A percentile compares a stretch with the other conserved stretches of the same genome.
These are phyloP conservation scores for Micromesistius poutassou DNA, from an alignment of 2,797 vertebrate genomes.

Conservation along the genomic window DNA sequence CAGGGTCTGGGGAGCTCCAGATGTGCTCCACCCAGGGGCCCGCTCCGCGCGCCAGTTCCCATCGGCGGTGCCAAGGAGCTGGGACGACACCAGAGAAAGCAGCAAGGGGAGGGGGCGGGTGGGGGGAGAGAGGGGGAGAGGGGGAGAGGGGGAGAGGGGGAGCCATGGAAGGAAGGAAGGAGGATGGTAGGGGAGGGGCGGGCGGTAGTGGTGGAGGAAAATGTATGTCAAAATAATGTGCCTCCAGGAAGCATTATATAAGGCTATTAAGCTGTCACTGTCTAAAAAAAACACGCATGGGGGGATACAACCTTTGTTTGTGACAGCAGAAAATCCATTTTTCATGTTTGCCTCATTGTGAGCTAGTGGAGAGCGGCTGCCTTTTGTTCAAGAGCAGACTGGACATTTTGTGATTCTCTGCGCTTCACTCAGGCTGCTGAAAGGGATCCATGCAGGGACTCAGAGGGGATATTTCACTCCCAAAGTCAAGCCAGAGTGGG, in stretches of 20 bases:
- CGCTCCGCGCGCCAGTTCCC: conserved; percentile 62
- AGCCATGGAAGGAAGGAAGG: conserved; percentile 7
- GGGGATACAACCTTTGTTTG: conserved; percentile 72
- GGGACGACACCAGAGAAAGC: conserved; percentile 46
- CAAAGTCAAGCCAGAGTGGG: conserved; percentile 21
- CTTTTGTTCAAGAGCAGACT: conserved; percentile 46
- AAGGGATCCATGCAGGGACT: conserved; percentile 39
- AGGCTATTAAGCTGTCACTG: conserved; percentile 78
- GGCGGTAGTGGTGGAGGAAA: conserved; percentile 54
- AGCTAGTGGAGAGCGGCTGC: conserved; percentile 49
- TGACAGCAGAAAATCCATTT: conserved; percentile 68
- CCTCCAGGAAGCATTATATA: conserved; percentile 77
- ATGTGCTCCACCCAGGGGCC: conserved; percentile 62
- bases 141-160: conserved; percentile 43
- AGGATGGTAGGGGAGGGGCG: conserved; percentile 53
- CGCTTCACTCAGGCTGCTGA: conserved; percentile 39
- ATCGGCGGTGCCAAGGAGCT: conserved; percentile 58
- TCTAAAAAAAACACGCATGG: conserved; percentile 65
- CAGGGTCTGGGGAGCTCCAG: conserved; percentile 59
- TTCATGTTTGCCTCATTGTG: conserved; percentile 67
- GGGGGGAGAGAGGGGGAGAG: conserved; percentile 50
- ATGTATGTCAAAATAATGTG: conserved; percentile 74
- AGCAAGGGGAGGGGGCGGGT: conserved; percentile 29
- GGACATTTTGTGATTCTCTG: conserved; percentile 34
- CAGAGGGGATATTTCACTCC: conserved; percentile 23